Conservation (phyloP, 1,140 invertebrate species). For the Apocrypta bakeri region DNA sequence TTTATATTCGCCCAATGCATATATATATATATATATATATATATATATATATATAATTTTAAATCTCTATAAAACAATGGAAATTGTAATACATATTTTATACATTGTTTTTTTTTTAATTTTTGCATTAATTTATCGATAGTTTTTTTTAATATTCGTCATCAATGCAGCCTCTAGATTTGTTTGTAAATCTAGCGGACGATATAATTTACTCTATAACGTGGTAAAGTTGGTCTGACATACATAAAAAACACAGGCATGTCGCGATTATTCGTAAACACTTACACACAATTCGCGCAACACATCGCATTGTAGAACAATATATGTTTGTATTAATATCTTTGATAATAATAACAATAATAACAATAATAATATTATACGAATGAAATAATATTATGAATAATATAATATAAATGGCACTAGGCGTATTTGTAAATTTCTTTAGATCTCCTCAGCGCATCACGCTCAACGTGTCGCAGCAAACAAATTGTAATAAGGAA, state of each 20-base stretch:
- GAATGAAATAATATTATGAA: too few relatives aligned
- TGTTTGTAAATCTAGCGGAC: slow-evolving; percentile 40
- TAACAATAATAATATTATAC: too few relatives aligned
- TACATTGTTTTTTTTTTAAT: slow-evolving; percentile 13
- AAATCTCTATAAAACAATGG: slow-evolving; percentile 44
- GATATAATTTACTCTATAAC: slow-evolving; percentile 39
- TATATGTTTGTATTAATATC: slow-evolving; percentile 20
- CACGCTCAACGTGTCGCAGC: slow-evolving; percentile 56
- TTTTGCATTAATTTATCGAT: slow-evolving; percentile 21
- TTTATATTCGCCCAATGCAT: not conserved
- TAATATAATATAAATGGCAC: slow-evolving; percentile 38
- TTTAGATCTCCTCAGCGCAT: slow-evolving; percentile 4
- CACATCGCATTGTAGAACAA: slow-evolving; percentile 29
- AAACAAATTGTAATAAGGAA: slow-evolving; percentile 43
- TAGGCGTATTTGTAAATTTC: slow-evolving; percentile 12
- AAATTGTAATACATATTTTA: slow-evolving; percentile 31
- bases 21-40: too few relatives aligned
- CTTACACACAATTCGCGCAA: slow-evolving; percentile 40
- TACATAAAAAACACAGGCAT: slow-evolving; percentile 50
- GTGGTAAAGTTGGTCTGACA: slow-evolving; percentile 48
- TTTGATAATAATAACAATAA: slow-evolving; percentile 10
- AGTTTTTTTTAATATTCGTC: slow-evolving; percentile 3
- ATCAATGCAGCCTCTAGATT: not conserved
- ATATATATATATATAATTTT: slow-evolving; percentile 20
- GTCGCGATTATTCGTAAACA: slow-evolving; percentile 46